Evolutionary conservation across 2,113 vertebrate genomes (phyloP).

Genomic region (Chinchilla lanigera): DNA sequence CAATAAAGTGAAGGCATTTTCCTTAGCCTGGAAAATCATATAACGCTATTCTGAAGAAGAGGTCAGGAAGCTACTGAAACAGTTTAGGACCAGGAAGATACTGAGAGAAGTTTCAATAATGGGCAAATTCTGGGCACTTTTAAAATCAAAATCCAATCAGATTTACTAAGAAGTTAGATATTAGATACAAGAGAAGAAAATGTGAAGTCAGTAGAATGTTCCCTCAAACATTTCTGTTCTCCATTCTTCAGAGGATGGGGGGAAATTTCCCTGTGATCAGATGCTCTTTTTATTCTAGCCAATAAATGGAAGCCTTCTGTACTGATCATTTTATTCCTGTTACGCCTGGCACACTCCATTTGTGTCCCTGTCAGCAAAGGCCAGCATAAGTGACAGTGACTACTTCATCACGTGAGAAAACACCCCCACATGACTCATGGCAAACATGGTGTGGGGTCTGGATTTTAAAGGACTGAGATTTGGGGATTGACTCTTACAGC

Average conservation of each 20-base stretch:
- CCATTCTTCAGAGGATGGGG: neutral
- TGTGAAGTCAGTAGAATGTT: neutral
- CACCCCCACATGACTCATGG: neutral
- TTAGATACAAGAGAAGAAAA: neutral
- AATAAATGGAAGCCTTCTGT: neutral
- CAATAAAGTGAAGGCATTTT: conserved; percentile 56
- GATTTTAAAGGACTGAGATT: neutral
- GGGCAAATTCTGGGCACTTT: neutral
- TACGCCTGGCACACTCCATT: neutral
- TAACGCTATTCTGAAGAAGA: neutral
- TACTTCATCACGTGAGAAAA: neutral
- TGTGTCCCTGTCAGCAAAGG: neutral
- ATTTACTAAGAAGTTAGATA: neutral
- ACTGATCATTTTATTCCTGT: neutral
- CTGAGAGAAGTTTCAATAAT: neutral
- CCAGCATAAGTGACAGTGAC: neutral
- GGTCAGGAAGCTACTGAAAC: neutral
- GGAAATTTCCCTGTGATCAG: neutral
- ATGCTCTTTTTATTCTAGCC: neutral
- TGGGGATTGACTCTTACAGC: neutral
- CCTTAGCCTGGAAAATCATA: conserved; percentile 18
- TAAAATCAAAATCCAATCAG: conserved; percentile 17
- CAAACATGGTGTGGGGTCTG: neutral
- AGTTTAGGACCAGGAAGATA: neutral
- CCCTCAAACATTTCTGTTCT: conserved; percentile 1